Evolutionary conservation across 2,888 invertebrate genomes (phyloP), one percentile per base, ranked within the genome.

Genomic region (Ormyrus rosae): DNA sequence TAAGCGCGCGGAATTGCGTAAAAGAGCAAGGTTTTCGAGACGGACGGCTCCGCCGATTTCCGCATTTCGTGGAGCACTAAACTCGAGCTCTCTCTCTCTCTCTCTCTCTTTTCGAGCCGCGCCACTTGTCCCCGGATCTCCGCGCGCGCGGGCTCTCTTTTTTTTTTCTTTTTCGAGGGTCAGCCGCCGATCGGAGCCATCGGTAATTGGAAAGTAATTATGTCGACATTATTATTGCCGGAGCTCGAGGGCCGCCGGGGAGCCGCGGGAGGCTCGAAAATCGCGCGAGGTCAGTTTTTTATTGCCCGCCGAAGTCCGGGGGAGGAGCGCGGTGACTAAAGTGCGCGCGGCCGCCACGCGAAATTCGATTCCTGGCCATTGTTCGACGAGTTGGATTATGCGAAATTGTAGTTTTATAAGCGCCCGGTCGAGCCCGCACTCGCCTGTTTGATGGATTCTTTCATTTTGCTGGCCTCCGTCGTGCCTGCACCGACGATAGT

Each of bases 1-100:
- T 91, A 91, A 91, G 90, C 90, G 90, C 88, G 89, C 82, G 88
- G 90, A 90, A 91, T 91, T 91, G 90, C 90, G 90, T 90, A 91
- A 91, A 91, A 91, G 90, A 90, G 90, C 90, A 89, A 90, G 90
- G 88, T 90, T 90, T 90, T 90, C 90, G 78, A 90, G 90, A 90
- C 90, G 88, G 68, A 55, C 78, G 45, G 48, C n/a, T 51, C 45
- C 11, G 34, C 53, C 72, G 72, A 64, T 72, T 72, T 72, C 63
- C 72, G 19, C 19, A 19, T 19, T 19, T 19, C 19, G 19, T 19
- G 19, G 19, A 19, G 19, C 19, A 19, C 19, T 19, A 19, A 19
- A 19, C 19, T 19, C 19, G 19, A 19, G 19, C 19, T 19, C 19
- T 19, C 19, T 19, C 19, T 19, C 19, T 19, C 19, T 19, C 19